Conservation (phyloP, 2,113 vertebrate species). For the Chloebia gouldiae region DNA sequence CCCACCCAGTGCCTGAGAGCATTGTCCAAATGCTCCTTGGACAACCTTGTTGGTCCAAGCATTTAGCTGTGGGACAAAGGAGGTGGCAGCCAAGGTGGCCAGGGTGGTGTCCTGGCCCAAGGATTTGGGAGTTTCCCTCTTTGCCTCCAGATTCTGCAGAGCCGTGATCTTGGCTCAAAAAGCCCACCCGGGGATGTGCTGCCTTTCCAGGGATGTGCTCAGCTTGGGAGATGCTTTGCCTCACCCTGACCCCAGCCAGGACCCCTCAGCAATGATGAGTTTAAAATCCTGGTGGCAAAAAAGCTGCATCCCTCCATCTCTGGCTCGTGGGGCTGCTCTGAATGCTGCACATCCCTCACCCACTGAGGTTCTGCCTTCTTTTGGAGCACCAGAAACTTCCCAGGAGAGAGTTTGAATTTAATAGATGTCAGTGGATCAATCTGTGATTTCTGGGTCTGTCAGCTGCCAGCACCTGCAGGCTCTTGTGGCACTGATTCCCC, state of each 20-base stretch:
- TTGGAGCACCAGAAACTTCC: not conserved
- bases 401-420: not conserved
- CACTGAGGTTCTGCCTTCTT: not conserved
- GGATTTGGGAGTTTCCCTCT: not conserved
- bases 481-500: not conserved
- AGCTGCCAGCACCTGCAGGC: not conserved
- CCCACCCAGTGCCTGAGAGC: not conserved
- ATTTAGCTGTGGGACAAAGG: not conserved
- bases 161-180: not conserved
- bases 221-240: not conserved
- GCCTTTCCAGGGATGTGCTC: not conserved
- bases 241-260: not conserved
- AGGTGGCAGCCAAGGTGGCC: not conserved
- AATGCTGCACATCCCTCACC: not conserved
- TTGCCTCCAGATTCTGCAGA: not conserved
- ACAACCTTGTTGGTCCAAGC: not conserved
- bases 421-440: not conserved
- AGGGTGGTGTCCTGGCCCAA: not conserved
- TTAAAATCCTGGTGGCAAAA: not conserved
- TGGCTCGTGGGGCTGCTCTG: rapidly evolving
- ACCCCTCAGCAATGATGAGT: not conserved
- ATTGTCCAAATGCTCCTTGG: not conserved
- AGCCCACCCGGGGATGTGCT: not conserved
- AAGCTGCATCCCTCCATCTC: not conserved
- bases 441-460: not conserved